A percentile compares a stretch with the other conserved stretches of the same genome.
Conservation (phyloP, 1,140 invertebrate species). For the Plectrocnemia conspersa region DNA sequence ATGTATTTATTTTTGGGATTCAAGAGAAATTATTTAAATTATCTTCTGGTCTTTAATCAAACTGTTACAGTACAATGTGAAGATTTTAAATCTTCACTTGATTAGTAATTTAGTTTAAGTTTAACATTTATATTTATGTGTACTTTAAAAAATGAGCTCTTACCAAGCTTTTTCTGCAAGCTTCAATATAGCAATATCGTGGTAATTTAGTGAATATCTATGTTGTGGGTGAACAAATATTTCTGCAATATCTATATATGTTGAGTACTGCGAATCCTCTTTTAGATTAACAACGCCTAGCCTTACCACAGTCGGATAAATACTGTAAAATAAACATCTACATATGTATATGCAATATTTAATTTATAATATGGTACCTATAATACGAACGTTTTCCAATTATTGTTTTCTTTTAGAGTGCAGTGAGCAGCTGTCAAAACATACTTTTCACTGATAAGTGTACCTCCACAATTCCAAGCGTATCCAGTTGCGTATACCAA, state of each 20-base stretch:
- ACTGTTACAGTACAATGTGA: no score
- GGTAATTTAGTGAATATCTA: slow-evolving; percentile 44
- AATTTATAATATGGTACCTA: no score
- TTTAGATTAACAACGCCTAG: slow-evolving; percentile 36
- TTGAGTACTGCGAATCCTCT: slow-evolving; percentile 27
- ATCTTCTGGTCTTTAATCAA: no score
- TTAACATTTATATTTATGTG: background rate
- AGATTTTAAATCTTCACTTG: no score
- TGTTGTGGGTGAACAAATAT: slow-evolving; percentile 47
- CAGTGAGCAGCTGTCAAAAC: slow-evolving; percentile 19
- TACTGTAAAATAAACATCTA: no score
- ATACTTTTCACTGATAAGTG: slow-evolving; percentile 14
- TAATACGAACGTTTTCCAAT: background rate
- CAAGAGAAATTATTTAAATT: no score
- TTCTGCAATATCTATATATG: slow-evolving; percentile 34
- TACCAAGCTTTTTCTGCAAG: slow-evolving; percentile 40
- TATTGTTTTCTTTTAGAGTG: background rate
- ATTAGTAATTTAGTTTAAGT: no score
- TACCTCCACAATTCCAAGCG: slow-evolving; percentile 8
- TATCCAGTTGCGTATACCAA: background rate
- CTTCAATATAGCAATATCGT: slow-evolving; percentile 55
- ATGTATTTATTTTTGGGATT: background rate
- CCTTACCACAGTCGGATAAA: slow-evolving; percentile 29
- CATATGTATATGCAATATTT: no score
- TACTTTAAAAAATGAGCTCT: no score